phyloP scores from a whole-genome alignment of 2,113 vertebrate species.

The Sylvietta virens region DNA sequence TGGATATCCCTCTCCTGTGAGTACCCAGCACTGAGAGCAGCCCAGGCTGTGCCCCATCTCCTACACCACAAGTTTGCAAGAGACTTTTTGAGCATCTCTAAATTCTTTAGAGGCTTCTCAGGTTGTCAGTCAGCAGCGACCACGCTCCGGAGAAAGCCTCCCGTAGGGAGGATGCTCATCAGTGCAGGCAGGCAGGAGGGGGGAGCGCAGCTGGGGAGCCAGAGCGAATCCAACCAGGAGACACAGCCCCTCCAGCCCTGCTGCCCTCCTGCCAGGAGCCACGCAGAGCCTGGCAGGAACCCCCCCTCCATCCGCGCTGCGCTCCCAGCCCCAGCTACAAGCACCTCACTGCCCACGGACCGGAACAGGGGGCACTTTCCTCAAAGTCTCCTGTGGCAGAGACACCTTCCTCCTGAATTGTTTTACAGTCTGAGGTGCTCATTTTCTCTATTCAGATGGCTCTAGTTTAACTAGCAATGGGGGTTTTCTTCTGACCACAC shows the following conservation, averaged over 20 bases:
- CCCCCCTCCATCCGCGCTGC: accelerated
- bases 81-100: not conserved
- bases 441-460: not conserved
- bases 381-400: not conserved
- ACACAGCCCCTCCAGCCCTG: not conserved
- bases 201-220: not conserved
- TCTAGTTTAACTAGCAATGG: not conserved
- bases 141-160: not conserved
- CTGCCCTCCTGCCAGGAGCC: not conserved
- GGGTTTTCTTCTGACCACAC: not conserved
- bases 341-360: not conserved
- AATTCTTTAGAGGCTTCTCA: slow-evolving; percentile 25
- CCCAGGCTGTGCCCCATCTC: not conserved
- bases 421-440: not conserved
- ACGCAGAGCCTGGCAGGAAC: not conserved
- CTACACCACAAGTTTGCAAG: not conserved
- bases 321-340: not conserved
- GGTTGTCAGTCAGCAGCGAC: slow-evolving; percentile 18
- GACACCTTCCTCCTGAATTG: not conserved
- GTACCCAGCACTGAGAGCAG: not conserved
- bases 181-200: not conserved
- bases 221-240: not conserved
- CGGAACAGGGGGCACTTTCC: accelerated
- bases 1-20: not conserved
- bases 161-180: slow-evolving; percentile 18